Evolutionary conservation across 1,140 invertebrate species (phyloP), one percentile per base, ranked within the genome.

Genomic region (Nasonia vitripennis): DNA sequence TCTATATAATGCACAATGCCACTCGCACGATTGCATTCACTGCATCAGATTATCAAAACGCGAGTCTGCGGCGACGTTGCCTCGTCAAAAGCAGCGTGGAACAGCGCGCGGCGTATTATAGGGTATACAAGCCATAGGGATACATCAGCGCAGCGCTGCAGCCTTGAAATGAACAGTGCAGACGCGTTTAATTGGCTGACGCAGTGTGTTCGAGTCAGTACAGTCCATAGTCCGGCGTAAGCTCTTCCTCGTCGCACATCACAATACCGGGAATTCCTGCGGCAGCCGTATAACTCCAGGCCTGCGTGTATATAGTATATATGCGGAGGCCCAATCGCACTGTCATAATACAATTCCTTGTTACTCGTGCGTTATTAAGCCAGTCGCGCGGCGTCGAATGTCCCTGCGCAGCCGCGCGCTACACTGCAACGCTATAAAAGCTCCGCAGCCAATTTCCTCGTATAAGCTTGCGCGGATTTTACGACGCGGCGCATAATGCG

Each of bases 131-230:
- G 55, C 17, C 71, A 82, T 71, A 14, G 62, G 62, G 34, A 48
- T 20, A 27, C 41, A 55, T 55, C 41, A 31, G 45, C 31, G 68
- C 67, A 37, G 75, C 41, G 68, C 23, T 37, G 68, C 23, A 75
- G 62, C 85, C 84, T 87, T 88, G 62, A 67, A 77, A 83, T 83
- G 67, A 83, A 77, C 55, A n/a, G 17, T 20, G 55, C 81, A 34
- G 81, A 48, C 73, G 73, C 73, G 31, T 83, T 77, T 83, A 83
- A 83, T 83, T 83, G 81, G 73, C 81, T 68, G 74, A 77, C 55
- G 20, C 48, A 12, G 31, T 37, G 31, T 62, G 17, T 62, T 20
- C 17, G 6, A 62, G 17, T 14, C 12, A 55, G 51, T 55, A 14
- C 0, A 20, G 55, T 7, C 6, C 17, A 62, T 7, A 20, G 55